phyloP scores from a whole-genome alignment of 1,140 invertebrate species.

The Penaeus japonicus region DNA sequence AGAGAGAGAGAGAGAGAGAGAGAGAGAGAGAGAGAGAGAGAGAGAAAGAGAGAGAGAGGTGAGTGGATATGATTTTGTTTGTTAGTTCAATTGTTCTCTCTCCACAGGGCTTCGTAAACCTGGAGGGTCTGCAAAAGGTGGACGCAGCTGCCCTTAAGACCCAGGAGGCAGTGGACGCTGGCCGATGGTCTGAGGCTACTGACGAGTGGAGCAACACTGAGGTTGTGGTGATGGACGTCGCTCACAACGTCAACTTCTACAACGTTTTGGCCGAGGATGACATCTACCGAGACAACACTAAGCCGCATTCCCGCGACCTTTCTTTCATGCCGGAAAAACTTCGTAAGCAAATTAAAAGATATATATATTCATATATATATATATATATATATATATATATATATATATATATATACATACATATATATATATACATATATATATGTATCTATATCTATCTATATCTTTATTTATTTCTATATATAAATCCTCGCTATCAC shows the following conservation, averaged over 20 bases:
- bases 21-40: too few relatives aligned
- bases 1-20: too few relatives aligned
- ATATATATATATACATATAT: too few relatives aligned
- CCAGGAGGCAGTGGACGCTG: slow-evolving; percentile 63
- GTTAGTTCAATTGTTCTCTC: background rate
- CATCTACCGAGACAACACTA: slow-evolving; percentile 21
- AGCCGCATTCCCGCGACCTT: slow-evolving; percentile 22
- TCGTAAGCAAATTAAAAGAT: slow-evolving; percentile 31
- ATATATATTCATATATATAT: too few relatives aligned
- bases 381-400: too few relatives aligned
- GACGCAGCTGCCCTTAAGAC: slow-evolving; percentile 62
- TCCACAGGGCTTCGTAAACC: slow-evolving; percentile 68
- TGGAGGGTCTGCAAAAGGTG: slow-evolving; percentile 63
- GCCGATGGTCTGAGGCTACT: slow-evolving; percentile 71
- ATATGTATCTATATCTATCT: too few relatives aligned
- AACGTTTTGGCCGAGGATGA: slow-evolving; percentile 72
- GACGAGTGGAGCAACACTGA: slow-evolving; percentile 73
- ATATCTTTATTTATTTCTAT: too few relatives aligned
- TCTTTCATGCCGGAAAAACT: slow-evolving; percentile 50
- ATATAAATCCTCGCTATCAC: too few relatives aligned
- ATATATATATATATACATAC: too few relatives aligned
- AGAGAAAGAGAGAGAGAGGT: too few relatives aligned
- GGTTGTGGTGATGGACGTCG: slow-evolving; percentile 67
- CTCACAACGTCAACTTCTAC: slow-evolving; percentile 79
- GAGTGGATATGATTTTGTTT: too few relatives aligned